Evolutionary conservation across 1,140 invertebrate genomes (phyloP).

Genomic region (Eupristina koningsbergeri): DNA sequence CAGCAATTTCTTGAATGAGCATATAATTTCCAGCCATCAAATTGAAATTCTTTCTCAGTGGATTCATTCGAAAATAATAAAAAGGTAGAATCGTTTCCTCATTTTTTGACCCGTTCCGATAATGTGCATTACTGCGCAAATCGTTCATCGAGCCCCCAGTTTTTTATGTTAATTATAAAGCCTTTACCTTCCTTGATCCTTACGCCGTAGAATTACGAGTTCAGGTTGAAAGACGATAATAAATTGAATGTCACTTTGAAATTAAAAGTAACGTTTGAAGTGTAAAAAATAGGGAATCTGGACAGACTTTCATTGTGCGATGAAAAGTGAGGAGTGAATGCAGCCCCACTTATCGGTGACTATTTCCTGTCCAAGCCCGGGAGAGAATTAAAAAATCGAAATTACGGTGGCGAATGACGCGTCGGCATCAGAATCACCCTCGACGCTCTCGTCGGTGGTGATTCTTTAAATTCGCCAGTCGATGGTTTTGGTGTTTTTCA

Average conservation of each 20-base stretch:
- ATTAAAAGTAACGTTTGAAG: background rate
- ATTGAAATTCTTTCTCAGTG: background rate
- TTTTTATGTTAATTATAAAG: slow-evolving; percentile 1
- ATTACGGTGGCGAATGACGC: background rate
- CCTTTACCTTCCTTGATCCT: background rate
- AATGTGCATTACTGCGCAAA: background rate
- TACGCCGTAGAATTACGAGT: background rate
- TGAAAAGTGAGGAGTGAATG: background rate
- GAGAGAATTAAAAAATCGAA: background rate
- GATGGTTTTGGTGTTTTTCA: background rate
- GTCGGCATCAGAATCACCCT: background rate
- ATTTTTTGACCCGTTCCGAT: background rate
- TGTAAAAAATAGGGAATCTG: background rate
- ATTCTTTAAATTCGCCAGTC: background rate
- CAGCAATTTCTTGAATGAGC: background rate
- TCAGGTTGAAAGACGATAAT: background rate
- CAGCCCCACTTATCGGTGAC: background rate
- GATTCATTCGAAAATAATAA: background rate
- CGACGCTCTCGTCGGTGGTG: background rate
- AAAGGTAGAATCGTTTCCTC: background rate
- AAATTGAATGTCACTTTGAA: background rate
- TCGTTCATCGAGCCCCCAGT: background rate
- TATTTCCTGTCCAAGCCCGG: background rate
- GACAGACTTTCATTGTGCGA: background rate
- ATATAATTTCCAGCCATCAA: background rate